Percentiles rank a stretch among this genome's conserved stretches.
Conservation (phyloP, 2,113 vertebrate species). For the Rhinolophus ferrumequinum region DNA sequence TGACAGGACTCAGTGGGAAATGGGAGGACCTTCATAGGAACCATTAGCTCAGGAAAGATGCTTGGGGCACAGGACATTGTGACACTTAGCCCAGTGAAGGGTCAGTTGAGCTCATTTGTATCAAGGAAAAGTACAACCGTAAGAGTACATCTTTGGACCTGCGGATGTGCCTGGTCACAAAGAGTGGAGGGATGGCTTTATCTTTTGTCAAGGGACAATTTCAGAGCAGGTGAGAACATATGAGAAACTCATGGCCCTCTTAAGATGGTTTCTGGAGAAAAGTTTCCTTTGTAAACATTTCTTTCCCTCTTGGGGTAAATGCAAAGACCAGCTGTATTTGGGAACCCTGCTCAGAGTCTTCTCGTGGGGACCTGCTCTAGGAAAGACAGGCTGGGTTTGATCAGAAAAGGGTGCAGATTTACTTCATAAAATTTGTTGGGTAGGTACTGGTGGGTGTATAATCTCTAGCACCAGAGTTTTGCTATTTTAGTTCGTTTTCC, state of each 20-base stretch:
- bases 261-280: neutral
- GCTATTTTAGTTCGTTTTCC: neutral
- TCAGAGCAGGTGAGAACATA: neutral
- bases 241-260: neutral
- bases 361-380: no score
- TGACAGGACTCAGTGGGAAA: accelerated
- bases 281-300: neutral
- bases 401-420: neutral
- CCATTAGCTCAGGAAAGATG: neutral
- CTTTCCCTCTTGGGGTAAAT: neutral
- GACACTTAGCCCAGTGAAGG: accelerated
- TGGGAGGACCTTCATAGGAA: neutral
- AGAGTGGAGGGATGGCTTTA: neutral
- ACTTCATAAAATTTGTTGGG: neutral
- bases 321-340: neutral
- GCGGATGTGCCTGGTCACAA: accelerated
- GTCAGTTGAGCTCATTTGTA: neutral
- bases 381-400: neutral
- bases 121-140: neutral
- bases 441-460: neutral
- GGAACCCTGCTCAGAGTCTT: neutral
- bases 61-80: neutral
- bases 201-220: neutral
- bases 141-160: neutral
- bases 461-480: neutral